A percentile compares a stretch with the other conserved stretches of the same genome.
phyloP scores from a whole-genome alignment of 2,888 invertebrate genomes.

The Hydrotaea cyrtoneurina region DNA sequence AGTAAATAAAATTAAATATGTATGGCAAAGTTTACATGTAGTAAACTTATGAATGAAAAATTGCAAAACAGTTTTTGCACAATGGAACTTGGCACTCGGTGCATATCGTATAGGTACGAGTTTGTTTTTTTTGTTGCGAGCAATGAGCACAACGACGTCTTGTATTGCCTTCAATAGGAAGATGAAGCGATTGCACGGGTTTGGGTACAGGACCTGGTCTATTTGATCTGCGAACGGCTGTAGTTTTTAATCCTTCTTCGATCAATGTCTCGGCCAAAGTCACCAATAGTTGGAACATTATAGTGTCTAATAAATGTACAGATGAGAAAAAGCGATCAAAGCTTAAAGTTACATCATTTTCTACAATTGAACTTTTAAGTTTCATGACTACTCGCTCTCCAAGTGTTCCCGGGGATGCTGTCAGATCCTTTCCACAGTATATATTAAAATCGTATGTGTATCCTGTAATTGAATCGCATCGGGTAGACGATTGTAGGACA shows the following conservation, averaged over 20 bases:
- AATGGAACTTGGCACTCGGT: too few species aligned
- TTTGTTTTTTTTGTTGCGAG: too few species aligned
- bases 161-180: too few species aligned
- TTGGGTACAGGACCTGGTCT: constrained; percentile 19
- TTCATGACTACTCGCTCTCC: constrained; percentile 34
- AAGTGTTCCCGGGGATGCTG: too few species aligned
- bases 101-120: too few species aligned
- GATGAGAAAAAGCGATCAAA: constrained; percentile 31
- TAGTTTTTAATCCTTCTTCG: background rate
- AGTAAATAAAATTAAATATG: too few species aligned
- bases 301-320: constrained; percentile 34
- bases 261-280: constrained; percentile 43
- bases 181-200: too few species aligned
- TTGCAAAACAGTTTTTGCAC: too few species aligned
- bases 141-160: too few species aligned
- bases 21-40: too few species aligned
- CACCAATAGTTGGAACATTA: constrained; percentile 35
- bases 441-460: constrained; percentile 53
- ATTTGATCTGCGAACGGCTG: constrained; percentile 40
- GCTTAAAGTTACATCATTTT: constrained; percentile 38
- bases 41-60: too few species aligned
- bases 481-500: too few species aligned
- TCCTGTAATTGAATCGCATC: constrained; percentile 45
- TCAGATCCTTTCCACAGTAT: constrained; percentile 53
- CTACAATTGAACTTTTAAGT: constrained; percentile 32